Percentiles rank a stretch among this genome's conserved stretches.
These are phyloP conservation scores for Calephelis virginiensis DNA, from an alignment of 1,140 invertebrate species.

Conservation along the genomic window DNA sequence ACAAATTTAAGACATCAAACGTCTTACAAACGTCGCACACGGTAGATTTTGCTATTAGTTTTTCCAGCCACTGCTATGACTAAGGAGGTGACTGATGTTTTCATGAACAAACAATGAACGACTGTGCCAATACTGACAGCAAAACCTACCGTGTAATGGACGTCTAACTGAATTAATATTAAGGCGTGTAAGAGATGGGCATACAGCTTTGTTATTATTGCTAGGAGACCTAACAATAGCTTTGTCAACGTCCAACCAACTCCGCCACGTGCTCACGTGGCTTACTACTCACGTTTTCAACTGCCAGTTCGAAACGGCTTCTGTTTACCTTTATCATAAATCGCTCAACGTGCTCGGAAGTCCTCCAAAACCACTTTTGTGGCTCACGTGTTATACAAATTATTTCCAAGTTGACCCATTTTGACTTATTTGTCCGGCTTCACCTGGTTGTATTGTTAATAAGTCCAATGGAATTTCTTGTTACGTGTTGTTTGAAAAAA, in stretches of 20 bases:
- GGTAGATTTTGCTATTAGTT: too few species aligned
- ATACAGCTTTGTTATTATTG: conserved; percentile 10
- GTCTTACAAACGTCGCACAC: too few species aligned
- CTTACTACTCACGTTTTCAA: conserved; percentile 51
- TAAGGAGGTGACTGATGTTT: too few species aligned
- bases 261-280: conserved; percentile 42
- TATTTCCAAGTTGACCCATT: conserved; percentile 38
- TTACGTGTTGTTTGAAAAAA: not conserved
- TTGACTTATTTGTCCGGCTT: conserved; percentile 3
- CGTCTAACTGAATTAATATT: not conserved
- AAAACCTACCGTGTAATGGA: too few species aligned
- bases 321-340: conserved; percentile 59
- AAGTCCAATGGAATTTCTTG: not conserved
- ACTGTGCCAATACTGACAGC: not conserved
- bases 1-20: too few species aligned
- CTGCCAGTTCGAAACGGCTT: conserved; percentile 39
- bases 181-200: not conserved
- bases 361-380: conserved; percentile 53
- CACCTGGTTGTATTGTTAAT: not conserved
- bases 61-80: too few species aligned
- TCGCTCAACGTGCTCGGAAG: conserved; percentile 56
- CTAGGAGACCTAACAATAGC: conserved; percentile 17
- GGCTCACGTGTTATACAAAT: conserved; percentile 58
- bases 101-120: too few species aligned
- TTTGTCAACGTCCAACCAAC: conserved; percentile 19